A percentile compares a stretch with the other conserved stretches of the same genome.
Conservation (phyloP, 2,888 invertebrate genomes). For the Onchidella celtica region DNA sequence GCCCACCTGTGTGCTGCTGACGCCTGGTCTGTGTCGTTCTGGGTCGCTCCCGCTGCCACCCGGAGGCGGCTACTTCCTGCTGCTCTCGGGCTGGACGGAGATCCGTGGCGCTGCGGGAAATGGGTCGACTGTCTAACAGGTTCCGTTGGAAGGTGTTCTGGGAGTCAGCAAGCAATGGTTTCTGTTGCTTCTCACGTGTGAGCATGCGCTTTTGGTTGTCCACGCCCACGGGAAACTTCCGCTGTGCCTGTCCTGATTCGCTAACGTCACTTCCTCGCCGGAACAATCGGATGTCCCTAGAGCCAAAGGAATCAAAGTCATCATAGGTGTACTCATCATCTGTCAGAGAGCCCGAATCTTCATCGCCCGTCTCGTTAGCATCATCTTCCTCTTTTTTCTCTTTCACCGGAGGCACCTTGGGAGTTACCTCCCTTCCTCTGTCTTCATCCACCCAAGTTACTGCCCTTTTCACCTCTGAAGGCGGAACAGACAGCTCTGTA, state of each 20-base stretch:
- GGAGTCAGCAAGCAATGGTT: too few relatives aligned
- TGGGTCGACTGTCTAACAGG: slow-evolving; percentile 31
- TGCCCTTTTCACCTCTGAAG: background rate
- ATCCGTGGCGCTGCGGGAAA: slow-evolving; percentile 45
- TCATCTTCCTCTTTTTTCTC: background rate
- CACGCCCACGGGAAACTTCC: slow-evolving; percentile 9
- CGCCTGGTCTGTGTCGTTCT: background rate
- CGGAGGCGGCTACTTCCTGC: background rate
- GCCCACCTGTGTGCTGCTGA: background rate
- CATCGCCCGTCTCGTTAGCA: background rate
- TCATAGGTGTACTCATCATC: background rate
- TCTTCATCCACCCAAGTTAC: background rate
- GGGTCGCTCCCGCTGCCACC: background rate
- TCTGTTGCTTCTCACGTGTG: background rate
- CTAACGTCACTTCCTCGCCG: background rate
- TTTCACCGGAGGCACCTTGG: background rate
- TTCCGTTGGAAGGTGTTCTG: background rate
- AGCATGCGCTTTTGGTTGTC: background rate
- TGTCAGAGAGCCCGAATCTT: background rate
- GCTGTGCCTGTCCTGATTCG: background rate
- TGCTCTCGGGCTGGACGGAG: slow-evolving; percentile 15
- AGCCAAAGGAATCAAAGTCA: slow-evolving; percentile 25
- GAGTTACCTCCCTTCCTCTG: background rate
- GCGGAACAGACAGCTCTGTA: background rate
- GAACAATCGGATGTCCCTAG: slow-evolving; percentile 9